These are phyloP conservation scores for Erynnis tages DNA, from an alignment of 2,888 invertebrate genomes.

Conservation along the genomic window DNA sequence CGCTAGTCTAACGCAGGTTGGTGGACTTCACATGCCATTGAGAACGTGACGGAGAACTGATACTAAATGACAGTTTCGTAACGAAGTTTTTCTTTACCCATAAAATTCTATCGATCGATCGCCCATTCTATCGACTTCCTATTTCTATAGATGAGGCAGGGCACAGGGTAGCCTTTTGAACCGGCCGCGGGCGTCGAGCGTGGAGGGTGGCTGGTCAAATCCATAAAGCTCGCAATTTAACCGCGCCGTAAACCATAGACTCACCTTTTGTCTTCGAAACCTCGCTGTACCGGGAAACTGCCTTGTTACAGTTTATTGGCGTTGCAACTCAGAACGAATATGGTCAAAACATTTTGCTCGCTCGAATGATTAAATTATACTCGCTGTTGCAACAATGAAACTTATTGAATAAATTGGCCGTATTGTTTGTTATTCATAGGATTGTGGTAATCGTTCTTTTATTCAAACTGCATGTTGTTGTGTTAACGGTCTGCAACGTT, in stretches of 20 bases:
- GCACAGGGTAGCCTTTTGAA: constrained; percentile 64
- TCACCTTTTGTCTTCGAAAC: constrained; percentile 52
- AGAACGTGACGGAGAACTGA: too few relatives aligned
- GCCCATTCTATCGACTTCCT: too few relatives aligned
- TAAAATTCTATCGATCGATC: too few relatives aligned
- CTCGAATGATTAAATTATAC: constrained; percentile 25
- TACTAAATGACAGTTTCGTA: too few relatives aligned
- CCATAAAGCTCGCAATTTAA: constrained; percentile 58
- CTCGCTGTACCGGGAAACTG: constrained; percentile 42
- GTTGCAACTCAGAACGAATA: constrained; percentile 36
- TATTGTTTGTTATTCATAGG: constrained; percentile 24
- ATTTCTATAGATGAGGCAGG: too few relatives aligned
- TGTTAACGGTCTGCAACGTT: constrained; percentile 3
- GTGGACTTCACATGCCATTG: too few relatives aligned
- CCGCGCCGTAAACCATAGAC: background rate
- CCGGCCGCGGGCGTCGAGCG: constrained; percentile 61
- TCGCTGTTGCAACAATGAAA: constrained; percentile 20
- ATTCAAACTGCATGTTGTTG: constrained; percentile 14
- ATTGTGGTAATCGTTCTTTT: constrained; percentile 21
- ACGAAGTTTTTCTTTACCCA: too few relatives aligned
- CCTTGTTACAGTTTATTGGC: constrained; percentile 42
- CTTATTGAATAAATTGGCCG: constrained; percentile 20
- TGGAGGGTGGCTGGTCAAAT: constrained; percentile 45
- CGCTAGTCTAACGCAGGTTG: too few relatives aligned
- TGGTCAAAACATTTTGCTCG: constrained; percentile 23